Base-by-base conservation (phyloP, 2,888 invertebrate species). In the Bhutanitis thaidina region DNA sequence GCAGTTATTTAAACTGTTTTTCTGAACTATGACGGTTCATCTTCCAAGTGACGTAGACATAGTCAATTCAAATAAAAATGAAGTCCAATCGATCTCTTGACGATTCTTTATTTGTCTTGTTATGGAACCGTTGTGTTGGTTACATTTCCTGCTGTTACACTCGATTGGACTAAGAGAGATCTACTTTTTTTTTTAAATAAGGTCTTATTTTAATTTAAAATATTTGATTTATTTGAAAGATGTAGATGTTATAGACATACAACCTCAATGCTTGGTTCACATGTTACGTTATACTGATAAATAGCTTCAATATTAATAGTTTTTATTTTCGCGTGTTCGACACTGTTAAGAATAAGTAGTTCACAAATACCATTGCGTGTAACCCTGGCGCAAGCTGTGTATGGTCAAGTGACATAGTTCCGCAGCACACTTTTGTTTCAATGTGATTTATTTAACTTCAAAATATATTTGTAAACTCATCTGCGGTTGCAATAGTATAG, bases 331-430 rank as follows among this genome's bases (percentile, higher is more conserved):
- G 67, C 63, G 64, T 68, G 67, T 51, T 55, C 52, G 57, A 57
- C 61, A 59, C 58, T 45, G 51, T 50, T 57, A 49, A 20, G 20
- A 20, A 20, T 43, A 56, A 32, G 55, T 52, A 41, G 58, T 58
- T 60, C 62, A 66, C 59, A 63, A 66, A 61, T 63, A 57, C 59
- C 60, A 61, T 68, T 62, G 65, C 69, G 66, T 65, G 71, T 66
- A 69, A 64, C 72, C 69, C 69, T 74, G 71, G 63, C 60, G 58
- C 62, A 59, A 55, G 62, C 70, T 68, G 62, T 65, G 69, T 73
- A 78, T 78, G 74, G 72, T 70, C 71, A 75, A 69, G 64, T 75
- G 75, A 72, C 77, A 77, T 67, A 74, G 68, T 70, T 76, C 62
- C 67, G 59, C 69, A 67, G 59, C 69, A 69, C 69, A 70, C 69